Base-by-base conservation (phyloP, 2,113 vertebrate genomes). In the Pionites leucogaster region DNA sequence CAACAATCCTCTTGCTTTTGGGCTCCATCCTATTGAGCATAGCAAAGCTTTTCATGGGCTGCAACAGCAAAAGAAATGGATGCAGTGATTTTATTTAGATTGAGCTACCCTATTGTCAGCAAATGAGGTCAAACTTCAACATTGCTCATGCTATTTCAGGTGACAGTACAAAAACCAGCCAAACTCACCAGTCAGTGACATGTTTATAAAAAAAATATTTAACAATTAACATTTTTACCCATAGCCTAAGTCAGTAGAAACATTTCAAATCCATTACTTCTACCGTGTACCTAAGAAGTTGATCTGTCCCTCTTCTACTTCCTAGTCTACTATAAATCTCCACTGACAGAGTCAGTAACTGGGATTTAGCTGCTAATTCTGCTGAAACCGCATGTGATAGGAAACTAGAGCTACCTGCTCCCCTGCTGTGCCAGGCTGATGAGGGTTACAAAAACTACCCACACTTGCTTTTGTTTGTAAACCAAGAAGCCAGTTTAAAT, bases 341-440 rank as follows among this genome's bases (percentile, higher is more conserved):
- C 57, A 52, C 33, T 57, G 68, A 91, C 67, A 88, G 95, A 77
- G 17, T n/a, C 39, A 29, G 85, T 63, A 80, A 60, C 46, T 49
- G 52, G 76, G 89, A 93, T 94, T 91, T 74, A 80, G 55, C 86
- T 78, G 91, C 81, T 67, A 69, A 86, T 93, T 95, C 31, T 95
- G 75, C 82, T 93, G 93, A 92, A 86, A 35, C 59, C 4, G 23
- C 75, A 64, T 53, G 60, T 50, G 9, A 29, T 35, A 62, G 59
- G 33, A 87, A 29, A 72, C 65, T 37, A 64, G 86, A 94, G 91
- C 91, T 95, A 87, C 79, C 75, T 95, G 74, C 81, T 83, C 25
- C 59, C 70, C 50, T 80, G 83, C 82, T 90, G 68, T 62, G 77
- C 88, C 81, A 88, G 5, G 5, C 65, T 60, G 57, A 83, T 52